phyloP scores from a whole-genome alignment of 2,797 vertebrate genomes.

The Phataginus tricuspis region DNA sequence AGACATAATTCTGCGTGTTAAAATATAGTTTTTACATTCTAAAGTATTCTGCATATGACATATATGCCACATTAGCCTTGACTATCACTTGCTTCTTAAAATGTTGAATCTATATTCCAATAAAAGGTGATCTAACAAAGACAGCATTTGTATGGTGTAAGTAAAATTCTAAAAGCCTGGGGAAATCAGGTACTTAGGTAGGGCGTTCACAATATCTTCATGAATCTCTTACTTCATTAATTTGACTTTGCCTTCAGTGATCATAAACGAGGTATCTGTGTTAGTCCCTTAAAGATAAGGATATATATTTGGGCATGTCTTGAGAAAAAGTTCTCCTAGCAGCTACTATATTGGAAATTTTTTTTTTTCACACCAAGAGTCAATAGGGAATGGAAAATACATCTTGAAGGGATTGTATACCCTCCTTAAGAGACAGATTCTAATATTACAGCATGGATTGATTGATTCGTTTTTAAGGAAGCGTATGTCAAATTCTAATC shows the following conservation, averaged over 20 bases:
- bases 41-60: neutral
- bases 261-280: neutral
- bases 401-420: constrained; percentile 93
- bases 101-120: neutral
- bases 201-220: constrained; percentile 31
- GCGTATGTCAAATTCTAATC: constrained; percentile 98
- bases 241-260: constrained; percentile 16
- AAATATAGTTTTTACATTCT: neutral
- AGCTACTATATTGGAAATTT: constrained; percentile 64
- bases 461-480: constrained; percentile 98
- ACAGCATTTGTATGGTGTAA: neutral
- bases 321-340: constrained; percentile 74
- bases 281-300: neutral
- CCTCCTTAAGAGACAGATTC: constrained; percentile 92
- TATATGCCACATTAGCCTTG: neutral
- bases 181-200: neutral
- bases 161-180: constrained; percentile 20
- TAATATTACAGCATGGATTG: constrained; percentile 93
- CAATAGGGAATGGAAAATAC: constrained; percentile 89
- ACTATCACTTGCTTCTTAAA: neutral
- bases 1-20: neutral
- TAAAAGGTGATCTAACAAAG: neutral
- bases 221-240: constrained; percentile 5
- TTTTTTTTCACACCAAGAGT: constrained; percentile 31
- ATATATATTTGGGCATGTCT: neutral